Percentiles rank a stretch among this genome's conserved stretches.
These are phyloP conservation scores for Cerastis leucographa DNA, from an alignment of 2,888 invertebrate species.

Conservation along the genomic window DNA sequence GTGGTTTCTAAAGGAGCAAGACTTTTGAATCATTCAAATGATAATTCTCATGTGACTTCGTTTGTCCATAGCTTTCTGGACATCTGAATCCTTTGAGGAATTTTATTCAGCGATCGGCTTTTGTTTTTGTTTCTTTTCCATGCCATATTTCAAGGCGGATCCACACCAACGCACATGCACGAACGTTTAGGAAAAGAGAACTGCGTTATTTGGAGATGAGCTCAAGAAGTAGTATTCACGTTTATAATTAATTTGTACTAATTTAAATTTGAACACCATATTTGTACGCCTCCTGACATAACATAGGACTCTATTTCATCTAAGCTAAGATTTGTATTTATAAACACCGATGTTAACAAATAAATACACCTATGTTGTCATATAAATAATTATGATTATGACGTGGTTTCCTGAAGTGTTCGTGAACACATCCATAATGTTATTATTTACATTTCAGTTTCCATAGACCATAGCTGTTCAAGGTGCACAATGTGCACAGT, in stretches of 20 bases:
- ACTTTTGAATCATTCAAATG: conserved; percentile 28
- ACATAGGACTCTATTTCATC: no score
- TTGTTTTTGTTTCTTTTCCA: neutral
- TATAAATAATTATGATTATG: neutral
- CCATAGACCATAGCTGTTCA: neutral
- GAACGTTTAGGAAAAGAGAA: neutral
- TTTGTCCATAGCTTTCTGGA: neutral
- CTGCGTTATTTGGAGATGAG: neutral
- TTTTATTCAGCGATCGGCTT: neutral
- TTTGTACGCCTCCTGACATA: no score
- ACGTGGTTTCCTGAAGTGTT: neutral
- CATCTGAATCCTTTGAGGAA: neutral
- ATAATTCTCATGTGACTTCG: conserved; percentile 32
- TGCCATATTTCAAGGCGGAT: neutral
- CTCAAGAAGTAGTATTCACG: neutral
- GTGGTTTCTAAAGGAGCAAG: conserved; percentile 36
- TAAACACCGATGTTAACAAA: no score
- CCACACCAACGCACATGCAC: neutral
- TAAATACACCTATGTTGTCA: no score
- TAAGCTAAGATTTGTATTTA: no score
- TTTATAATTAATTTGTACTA: no score
- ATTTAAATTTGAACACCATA: no score
- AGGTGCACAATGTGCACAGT: neutral
- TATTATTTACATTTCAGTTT: neutral
- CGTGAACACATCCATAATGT: neutral